Evolutionary conservation across 2,797 vertebrate species (phyloP).

Genomic region (Semaprochilodus insignis): DNA sequence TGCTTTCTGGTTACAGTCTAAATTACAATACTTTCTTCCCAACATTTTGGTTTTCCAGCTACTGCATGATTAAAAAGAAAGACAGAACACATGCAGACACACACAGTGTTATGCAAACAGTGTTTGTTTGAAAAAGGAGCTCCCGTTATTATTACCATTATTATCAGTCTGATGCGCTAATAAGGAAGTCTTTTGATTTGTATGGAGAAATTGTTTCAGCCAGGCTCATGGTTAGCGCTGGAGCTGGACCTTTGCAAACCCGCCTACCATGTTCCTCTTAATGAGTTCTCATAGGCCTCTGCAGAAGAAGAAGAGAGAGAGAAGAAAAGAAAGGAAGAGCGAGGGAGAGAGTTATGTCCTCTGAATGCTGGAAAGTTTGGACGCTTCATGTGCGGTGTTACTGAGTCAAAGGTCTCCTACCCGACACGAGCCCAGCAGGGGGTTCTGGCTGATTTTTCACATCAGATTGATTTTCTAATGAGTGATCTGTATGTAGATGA

Average conservation of each 20-base stretch:
- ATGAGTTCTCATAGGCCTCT: slow-evolving; percentile 42
- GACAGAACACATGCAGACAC: neutral
- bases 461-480: too few relatives aligned
- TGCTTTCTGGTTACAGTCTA: neutral
- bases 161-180: slow-evolving; percentile 39
- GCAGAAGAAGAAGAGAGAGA: neutral
- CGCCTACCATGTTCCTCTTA: slow-evolving; percentile 15
- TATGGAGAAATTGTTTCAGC: slow-evolving; percentile 1
- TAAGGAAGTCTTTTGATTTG: slow-evolving; percentile 27
- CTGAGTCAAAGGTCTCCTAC: too few relatives aligned
- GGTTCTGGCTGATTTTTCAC: too few relatives aligned
- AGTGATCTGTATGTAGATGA: too few relatives aligned
- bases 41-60: neutral
- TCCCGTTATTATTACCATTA: slow-evolving; percentile 11
- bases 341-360: neutral
- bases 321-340: neutral
- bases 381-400: too few relatives aligned
- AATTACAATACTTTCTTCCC: neutral
- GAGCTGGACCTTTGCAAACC: neutral
- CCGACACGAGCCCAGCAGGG: too few relatives aligned
- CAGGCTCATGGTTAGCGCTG: neutral
- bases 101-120: neutral
- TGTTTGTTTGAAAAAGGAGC: neutral
- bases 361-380: neutral
- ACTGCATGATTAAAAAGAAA: neutral